Base-by-base conservation (phyloP, 1,140 invertebrate genomes). In the Drosophila carrolli region DNA sequence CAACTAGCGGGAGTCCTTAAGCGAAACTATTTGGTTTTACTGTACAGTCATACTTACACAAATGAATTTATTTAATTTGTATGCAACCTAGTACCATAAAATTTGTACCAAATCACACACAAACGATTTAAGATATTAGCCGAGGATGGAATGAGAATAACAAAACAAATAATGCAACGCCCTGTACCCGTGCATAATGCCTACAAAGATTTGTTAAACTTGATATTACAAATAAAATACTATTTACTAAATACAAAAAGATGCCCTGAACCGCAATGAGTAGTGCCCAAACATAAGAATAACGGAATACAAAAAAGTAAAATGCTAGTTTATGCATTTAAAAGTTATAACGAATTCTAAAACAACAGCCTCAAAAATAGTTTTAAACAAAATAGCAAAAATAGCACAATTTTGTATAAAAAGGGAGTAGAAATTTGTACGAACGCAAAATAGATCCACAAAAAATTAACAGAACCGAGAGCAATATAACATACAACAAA, bases 131-230 rank as follows among this genome's bases (percentile, higher is more conserved):
- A 57, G 14, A 57, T 59, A 43, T 62, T 61, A 62, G 46, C 63
- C 63, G 63, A 16, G n/a, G 51, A 58, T 14, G 5, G 11, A 46
- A 44, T 47, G 44, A 73, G 40, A 44, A 55, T 27, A 61, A 68
- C 41, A 55, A 48, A 63, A 71, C 63, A 81, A 59, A 72, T 74
- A 71, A 88, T 86, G 83, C 83, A 88, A 86, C 83, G 83, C 83
- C 83, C 83, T 86, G 83, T 88, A 86, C 83, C 83, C 83, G 83
- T 86, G 83, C 83, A 86, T 86, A 88, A 78, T 53, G 79, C 84
- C 76, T 89, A 88, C 60, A 82, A 82, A 85, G 38, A 81, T 77
- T 83, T 79, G 83, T 86, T 78, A 70, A 89, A 56, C 47, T 62
- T 54, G 57, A 81, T 68, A 78, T 70, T 72, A 72, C 38, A 71